A percentile compares a stretch with the other conserved stretches of the same genome.
Evolutionary conservation across 2,113 vertebrate species (phyloP).

Genomic region (Pungitius pungitius): DNA sequence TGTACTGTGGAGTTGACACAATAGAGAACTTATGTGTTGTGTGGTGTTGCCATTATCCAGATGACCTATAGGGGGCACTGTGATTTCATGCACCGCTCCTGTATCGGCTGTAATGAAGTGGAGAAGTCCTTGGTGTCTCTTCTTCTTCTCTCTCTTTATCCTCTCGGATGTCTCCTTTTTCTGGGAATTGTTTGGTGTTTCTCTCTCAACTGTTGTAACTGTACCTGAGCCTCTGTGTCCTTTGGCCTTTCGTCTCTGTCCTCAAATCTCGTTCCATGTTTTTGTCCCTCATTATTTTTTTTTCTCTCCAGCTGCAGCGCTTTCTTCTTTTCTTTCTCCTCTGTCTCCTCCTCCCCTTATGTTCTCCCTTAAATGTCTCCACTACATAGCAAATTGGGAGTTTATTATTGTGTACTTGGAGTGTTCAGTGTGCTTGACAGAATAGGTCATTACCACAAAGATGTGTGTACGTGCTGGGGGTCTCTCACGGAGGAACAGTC

Average conservation of each 20-base stretch:
- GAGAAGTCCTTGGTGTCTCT: slow-evolving; percentile 25
- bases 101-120: background rate
- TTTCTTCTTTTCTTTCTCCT: slow-evolving; percentile 3
- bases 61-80: slow-evolving; percentile 66
- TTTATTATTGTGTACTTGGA: slow-evolving; percentile 57
- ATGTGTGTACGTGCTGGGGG: slow-evolving; percentile 14
- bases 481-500: slow-evolving; percentile 32
- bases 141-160: background rate
- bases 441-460: slow-evolving; percentile 59
- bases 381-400: slow-evolving; percentile 60
- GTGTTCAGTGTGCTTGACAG: slow-evolving; percentile 57
- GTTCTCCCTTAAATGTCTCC: slow-evolving; percentile 43
- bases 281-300: slow-evolving; percentile 38
- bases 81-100: slow-evolving; percentile 37
- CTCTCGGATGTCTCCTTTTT: slow-evolving; percentile 4
- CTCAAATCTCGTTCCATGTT: slow-evolving; percentile 14
- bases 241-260: slow-evolving; percentile 13
- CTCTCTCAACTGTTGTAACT: slow-evolving; percentile 11
- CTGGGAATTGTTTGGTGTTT: slow-evolving; percentile 12
- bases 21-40: background rate
- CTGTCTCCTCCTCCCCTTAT: slow-evolving; percentile 11
- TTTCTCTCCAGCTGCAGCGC: background rate
- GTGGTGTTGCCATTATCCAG: background rate
- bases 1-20: background rate
- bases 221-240: background rate